These are phyloP conservation scores for Cydia fagiglandana DNA, from an alignment of 1,140 invertebrate genomes.

Conservation along the genomic window DNA sequence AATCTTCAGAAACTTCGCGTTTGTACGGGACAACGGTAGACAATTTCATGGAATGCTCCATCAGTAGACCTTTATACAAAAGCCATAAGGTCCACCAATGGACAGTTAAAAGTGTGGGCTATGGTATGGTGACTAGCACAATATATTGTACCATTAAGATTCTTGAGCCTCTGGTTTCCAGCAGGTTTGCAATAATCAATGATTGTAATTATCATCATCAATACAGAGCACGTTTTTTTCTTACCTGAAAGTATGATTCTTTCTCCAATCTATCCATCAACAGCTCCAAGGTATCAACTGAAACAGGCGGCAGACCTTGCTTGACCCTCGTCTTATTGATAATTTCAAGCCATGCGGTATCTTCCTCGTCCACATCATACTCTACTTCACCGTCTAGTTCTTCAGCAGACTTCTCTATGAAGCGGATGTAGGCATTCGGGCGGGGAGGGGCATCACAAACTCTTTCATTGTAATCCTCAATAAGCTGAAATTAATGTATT, in stretches of 20 bases:
- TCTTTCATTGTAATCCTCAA: slow-evolving; percentile 70
- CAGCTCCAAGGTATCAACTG: slow-evolving; percentile 93
- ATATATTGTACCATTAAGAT: too few relatives aligned
- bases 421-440: slow-evolving; percentile 79
- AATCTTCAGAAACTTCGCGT: too few relatives aligned
- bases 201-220: too few relatives aligned
- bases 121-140: too few relatives aligned
- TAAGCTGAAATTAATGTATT: slow-evolving; percentile 51
- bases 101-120: too few relatives aligned
- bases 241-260: slow-evolving; percentile 95
- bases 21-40: too few relatives aligned
- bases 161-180: too few relatives aligned
- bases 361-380: slow-evolving; percentile 99
- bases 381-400: slow-evolving; percentile 96
- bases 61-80: too few relatives aligned
- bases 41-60: too few relatives aligned
- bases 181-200: too few relatives aligned
- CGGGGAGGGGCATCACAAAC: slow-evolving; percentile 86
- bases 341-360: slow-evolving; percentile 93
- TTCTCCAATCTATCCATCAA: slow-evolving; percentile 98
- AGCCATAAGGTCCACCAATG: too few relatives aligned
- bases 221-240: background rate
- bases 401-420: slow-evolving; percentile 96
- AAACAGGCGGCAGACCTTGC: slow-evolving; percentile 84
- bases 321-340: slow-evolving; percentile 90